phyloP scores from a whole-genome alignment of 2,113 vertebrate species.

The Pelecanus crispus region DNA sequence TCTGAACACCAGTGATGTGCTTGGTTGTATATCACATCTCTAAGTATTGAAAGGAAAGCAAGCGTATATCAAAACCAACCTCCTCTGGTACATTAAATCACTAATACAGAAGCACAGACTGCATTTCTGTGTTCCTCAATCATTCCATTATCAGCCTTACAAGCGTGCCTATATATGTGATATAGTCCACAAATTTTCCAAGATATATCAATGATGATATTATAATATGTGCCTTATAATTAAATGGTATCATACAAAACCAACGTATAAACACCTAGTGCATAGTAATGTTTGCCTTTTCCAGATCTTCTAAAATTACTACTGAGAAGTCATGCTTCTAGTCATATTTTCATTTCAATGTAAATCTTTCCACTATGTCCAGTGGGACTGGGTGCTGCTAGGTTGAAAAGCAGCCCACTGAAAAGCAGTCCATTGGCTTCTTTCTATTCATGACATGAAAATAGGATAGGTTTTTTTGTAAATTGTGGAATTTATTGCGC shows the following conservation, averaged over 20 bases:
- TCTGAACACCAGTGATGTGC: background rate
- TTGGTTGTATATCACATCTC: too few relatives aligned
- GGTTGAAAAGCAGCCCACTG: background rate
- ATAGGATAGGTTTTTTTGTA: accelerated
- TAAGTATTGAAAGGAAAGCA: background rate
- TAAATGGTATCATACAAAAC: background rate
- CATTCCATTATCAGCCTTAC: background rate
- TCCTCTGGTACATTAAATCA: background rate
- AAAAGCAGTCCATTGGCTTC: background rate
- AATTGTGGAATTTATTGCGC: background rate
- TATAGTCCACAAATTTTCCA: background rate
- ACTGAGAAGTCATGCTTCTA: background rate
- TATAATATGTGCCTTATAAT: background rate
- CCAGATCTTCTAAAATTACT: background rate
- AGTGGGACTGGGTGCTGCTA: background rate
- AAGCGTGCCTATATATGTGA: background rate
- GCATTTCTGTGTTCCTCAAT: background rate
- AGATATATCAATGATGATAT: background rate
- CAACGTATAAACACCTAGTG: background rate
- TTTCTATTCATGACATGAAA: background rate
- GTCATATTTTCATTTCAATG: background rate
- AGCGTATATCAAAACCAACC: background rate
- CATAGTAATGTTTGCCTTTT: background rate
- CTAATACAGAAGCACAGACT: background rate
- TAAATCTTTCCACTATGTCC: background rate